Conservation (phyloP, 2,797 vertebrate genomes). For the Syndactyla subalaris region DNA sequence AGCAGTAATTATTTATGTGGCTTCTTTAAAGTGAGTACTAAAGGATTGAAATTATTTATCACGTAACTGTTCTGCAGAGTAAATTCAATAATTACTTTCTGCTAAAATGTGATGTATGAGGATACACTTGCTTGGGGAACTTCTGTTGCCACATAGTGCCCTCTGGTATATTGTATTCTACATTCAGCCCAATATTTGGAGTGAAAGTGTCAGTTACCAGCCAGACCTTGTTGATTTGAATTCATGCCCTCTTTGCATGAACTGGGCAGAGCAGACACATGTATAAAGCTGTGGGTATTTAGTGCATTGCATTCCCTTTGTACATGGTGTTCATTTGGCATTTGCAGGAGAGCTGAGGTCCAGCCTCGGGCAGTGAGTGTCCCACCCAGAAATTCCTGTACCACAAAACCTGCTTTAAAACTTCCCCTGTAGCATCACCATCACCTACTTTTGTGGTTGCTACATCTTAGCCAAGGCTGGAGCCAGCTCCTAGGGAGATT, state of each 20-base stretch:
- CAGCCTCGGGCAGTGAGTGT: not conserved
- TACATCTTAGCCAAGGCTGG: not conserved
- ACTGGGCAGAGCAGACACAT: fast-evolving
- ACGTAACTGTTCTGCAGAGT: not conserved
- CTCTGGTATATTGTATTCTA: fast-evolving
- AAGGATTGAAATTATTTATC: not conserved
- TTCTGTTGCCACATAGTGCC: fast-evolving
- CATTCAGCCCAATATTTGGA: not conserved
- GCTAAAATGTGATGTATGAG: fast-evolving
- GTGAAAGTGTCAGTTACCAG: not conserved
- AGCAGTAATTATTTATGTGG: constrained; percentile 48
- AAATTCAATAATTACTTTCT: not conserved
- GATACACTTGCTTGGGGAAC: not conserved
- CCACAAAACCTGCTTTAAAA: not conserved
- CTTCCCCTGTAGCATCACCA: not conserved
- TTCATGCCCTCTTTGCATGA: not conserved
- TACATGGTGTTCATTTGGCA: not conserved
- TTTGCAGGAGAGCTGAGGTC: not conserved
- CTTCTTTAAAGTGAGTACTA: constrained; percentile 4
- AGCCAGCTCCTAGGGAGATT: not conserved
- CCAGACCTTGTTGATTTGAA: not conserved
- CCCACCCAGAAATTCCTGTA: too few species aligned
- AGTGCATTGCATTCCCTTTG: not conserved
- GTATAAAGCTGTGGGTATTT: not conserved
- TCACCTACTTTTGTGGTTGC: not conserved